Evolutionary conservation across 1,140 invertebrate genomes (phyloP), one percentile per base, ranked within the genome.

Genomic region (Myzus persicae): DNA sequence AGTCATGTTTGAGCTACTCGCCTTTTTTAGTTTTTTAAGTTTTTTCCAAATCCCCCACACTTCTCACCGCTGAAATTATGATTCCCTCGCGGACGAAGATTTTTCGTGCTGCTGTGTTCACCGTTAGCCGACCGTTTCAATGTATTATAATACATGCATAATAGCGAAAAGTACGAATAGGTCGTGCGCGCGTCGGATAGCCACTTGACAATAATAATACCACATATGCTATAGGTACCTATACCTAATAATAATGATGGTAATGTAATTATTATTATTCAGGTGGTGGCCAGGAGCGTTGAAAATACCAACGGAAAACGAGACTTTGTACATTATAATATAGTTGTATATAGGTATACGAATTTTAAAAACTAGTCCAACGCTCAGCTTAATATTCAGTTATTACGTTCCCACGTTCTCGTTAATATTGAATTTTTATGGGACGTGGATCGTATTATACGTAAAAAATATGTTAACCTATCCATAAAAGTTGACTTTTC

Each of bases 331-430:
- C n/a, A 44, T n/a, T 44, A 44, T 44, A 87, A n/a, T n/a, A 76
- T 76, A 76, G 59, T 76, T 76, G 6, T 76, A 76, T 18, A 24
- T 82, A 85, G 14, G 5, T 8, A 87, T n/a, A 7, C n/a, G 36
- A 89, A 54, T 38, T 89, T 22, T 9, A 54, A 36, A 38, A 89
- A 89, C 87, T 46, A 51, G 87, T 89, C n/a, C 87, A 51, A 51
- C 46, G 26, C 87, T 18, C 6, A 36, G 8, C 42, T 88, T 88
- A 46, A 88, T 88, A n/a, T 88, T 46, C 22, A 22, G 18, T 88
- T 88, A 24, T 54, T 38, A 20, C 44, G 26, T 89, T 89, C 88
- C 36, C 88, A 89, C 88, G 88, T 51, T 54, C 46, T 54, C 36
- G 84, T 85, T 44, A 31, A 31, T 85, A 85, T 85, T 26, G 11